These are phyloP conservation scores for Leuciscus waleckii DNA, from an alignment of 2,797 vertebrate species.

Conservation along the genomic window DNA sequence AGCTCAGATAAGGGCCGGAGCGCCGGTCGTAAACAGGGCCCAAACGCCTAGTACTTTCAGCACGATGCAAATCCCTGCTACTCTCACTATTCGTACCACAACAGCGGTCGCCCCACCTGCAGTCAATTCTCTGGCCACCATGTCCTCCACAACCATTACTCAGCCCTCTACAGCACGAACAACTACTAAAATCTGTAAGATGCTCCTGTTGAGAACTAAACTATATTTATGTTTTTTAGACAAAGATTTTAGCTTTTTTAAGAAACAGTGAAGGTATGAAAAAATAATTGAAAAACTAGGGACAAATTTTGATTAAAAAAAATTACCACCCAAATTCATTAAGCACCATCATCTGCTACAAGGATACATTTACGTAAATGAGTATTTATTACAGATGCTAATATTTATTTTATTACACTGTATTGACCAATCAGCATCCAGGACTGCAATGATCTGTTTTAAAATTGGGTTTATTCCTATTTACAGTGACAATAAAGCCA, in stretches of 20 bases:
- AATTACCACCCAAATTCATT: background rate
- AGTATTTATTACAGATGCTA: background rate
- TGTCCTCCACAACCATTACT: constrained; percentile 73
- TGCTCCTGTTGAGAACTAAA: background rate
- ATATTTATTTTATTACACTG: background rate
- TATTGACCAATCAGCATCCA: background rate
- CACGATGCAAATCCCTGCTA: constrained; percentile 86
- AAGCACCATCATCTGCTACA: background rate
- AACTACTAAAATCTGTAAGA: constrained; percentile 81
- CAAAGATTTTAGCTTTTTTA: background rate
- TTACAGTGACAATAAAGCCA: constrained; percentile 77
- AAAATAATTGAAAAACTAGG: background rate
- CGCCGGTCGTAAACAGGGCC: constrained; percentile 66
- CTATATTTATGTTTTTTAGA: too few species aligned
- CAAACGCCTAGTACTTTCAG: constrained; percentile 80
- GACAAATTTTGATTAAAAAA: background rate
- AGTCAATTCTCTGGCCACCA: constrained; percentile 67
- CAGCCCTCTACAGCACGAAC: constrained; percentile 68
- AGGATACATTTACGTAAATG: background rate
- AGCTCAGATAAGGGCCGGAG: constrained; percentile 78
- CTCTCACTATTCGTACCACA: constrained; percentile 86
- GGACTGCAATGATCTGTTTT: background rate
- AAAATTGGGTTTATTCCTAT: background rate
- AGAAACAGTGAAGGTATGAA: background rate
- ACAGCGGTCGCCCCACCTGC: constrained; percentile 72